Base-by-base conservation (phyloP, 2,888 invertebrate species). In the Lordiphosa fenestrarum region DNA sequence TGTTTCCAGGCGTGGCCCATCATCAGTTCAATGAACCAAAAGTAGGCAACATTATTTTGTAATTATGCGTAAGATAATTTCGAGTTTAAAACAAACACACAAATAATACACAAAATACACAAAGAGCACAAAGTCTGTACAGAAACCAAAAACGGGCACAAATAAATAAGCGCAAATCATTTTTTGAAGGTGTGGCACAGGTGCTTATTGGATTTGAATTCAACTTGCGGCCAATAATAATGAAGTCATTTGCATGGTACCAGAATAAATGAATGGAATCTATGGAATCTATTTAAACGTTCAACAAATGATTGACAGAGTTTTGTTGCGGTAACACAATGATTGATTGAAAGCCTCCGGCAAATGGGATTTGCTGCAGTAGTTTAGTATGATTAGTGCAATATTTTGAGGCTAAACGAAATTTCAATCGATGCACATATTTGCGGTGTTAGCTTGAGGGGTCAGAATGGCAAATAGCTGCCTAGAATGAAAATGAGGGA, bases 21-120 rank as follows among this genome's bases (percentile, higher is more conserved):
- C 44, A 55, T 35, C 69, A 69, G 80, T 84, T 81, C 81, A 81
- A 59, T 83, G 81, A 84, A 84, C 81, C 71, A 75, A 75, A 81
- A 83, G 83, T 84, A 83, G 83, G 80, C 85, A 81, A 75, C 66
- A 71, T 70, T 71, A 84, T 75, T 83, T 73, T 77, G 69, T 73
- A 75, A 77, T 77, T 75, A 73, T 74, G 30, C 9, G 30, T 30
- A 30, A 30, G 30, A 69, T 67, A 63, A 71, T 71, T 76, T 71
- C 3, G 30, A 42, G 66, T 63, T 57, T 78, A 75, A 83, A 82
- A 65, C 72, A 83, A 66, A 62, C 40, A 48, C 21, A 19, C 37
- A 15, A 12, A 41, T 39, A n/a, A 49, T 2, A 66, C 63, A 68
- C 50, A 58, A 30, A 39, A 30, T 38, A 50, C 52, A 49, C 53